phyloP scores from a whole-genome alignment of 2,888 invertebrate species.

The Vandiemenella viatica region DNA sequence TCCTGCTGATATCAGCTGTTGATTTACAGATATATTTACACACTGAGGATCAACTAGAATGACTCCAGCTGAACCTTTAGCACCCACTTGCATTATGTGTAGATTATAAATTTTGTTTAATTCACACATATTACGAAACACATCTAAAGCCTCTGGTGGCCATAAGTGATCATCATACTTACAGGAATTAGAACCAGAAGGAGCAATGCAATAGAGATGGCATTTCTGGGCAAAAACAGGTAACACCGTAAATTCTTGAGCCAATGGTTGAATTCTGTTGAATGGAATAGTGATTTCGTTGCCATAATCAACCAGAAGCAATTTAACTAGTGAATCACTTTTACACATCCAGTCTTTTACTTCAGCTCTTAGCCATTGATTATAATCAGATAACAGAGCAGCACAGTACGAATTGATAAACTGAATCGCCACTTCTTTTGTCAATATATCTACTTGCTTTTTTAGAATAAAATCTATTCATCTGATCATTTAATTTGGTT shows the following conservation, averaged over 20 bases:
- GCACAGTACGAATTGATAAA: conserved; percentile 1
- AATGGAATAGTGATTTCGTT: neutral
- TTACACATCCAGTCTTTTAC: conserved; percentile 3
- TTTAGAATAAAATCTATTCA: too few species aligned
- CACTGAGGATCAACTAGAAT: neutral
- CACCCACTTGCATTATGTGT: neutral
- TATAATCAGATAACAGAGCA: neutral
- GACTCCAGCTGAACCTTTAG: neutral
- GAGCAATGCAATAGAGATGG: conserved; percentile 4
- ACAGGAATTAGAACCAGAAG: neutral
- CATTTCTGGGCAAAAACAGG: conserved; percentile 7
- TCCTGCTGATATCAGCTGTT: neutral
- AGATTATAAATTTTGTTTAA: neutral
- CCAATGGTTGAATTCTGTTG: neutral
- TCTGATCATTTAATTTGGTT: too few species aligned
- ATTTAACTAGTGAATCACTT: neutral
- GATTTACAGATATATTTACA: neutral
- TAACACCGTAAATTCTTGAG: neutral
- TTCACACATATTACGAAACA: conserved; percentile 1
- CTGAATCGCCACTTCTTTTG: neutral
- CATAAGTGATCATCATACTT: neutral
- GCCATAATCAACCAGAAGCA: conserved; percentile 10
- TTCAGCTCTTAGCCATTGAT: conserved; percentile 4
- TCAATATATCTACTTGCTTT: too few species aligned
- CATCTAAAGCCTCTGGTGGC: neutral